phyloP scores from a whole-genome alignment of 2,888 invertebrate species.

The Agonopterix subpropinquella region DNA sequence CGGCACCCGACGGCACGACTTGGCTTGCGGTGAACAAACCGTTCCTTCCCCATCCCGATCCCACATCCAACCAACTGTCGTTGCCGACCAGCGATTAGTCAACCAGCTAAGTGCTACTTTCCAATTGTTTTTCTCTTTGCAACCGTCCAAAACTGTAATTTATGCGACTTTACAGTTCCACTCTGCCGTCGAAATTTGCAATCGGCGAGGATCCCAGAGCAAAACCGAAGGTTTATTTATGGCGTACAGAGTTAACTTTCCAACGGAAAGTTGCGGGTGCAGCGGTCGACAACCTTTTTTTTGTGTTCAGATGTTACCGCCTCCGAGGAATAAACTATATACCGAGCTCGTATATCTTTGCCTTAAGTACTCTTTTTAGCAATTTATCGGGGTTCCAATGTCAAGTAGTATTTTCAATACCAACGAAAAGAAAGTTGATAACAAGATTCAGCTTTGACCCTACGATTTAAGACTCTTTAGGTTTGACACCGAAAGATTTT shows the following conservation, averaged over 20 bases:
- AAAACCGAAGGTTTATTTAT: conserved; percentile 75
- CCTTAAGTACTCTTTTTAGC: not conserved
- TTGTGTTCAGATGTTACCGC: conserved; percentile 32
- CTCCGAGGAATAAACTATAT: conserved; percentile 36
- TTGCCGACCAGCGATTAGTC: conserved; percentile 66
- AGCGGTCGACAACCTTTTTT: conserved; percentile 52
- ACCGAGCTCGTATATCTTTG: not conserved
- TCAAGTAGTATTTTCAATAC: not conserved
- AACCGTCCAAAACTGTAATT: conserved; percentile 65
- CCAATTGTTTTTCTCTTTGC: conserved; percentile 69
- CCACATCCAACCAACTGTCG: conserved; percentile 43
- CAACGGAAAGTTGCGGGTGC: conserved; percentile 64
- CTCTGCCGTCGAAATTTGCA: conserved; percentile 61
- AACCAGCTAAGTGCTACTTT: conserved; percentile 71
- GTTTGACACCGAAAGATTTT: too few species aligned
- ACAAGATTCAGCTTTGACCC: not conserved
- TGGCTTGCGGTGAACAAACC: conserved; percentile 34
- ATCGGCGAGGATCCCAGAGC: conserved; percentile 62
- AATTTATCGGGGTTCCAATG: not conserved
- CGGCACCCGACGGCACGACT: conserved; percentile 19
- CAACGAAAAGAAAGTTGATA: not conserved
- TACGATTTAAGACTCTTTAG: too few species aligned
- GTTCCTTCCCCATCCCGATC: too few species aligned
- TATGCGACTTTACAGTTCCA: conserved; percentile 72
- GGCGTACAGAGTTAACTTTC: conserved; percentile 59